phyloP scores from a whole-genome alignment of 1,140 invertebrate genomes.

The Reticulitermes speratus region DNA sequence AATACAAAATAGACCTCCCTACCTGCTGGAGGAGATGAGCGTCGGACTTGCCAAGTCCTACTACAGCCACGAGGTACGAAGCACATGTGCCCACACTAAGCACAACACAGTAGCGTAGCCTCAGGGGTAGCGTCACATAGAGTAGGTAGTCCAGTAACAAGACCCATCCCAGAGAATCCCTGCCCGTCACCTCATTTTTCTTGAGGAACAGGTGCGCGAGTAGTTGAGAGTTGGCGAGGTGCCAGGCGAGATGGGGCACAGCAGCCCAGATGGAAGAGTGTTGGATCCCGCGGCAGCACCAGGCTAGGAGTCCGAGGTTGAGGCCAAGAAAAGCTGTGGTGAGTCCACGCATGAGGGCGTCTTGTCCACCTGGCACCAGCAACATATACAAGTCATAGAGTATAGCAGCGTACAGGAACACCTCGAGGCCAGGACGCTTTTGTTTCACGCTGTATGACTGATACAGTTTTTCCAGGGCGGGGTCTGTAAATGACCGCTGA shows the following conservation, averaged over 20 bases:
- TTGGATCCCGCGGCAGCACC: slow-evolving; percentile 49
- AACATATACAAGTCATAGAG: slow-evolving; percentile 67
- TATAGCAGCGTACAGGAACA: slow-evolving; percentile 67
- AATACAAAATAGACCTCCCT: slow-evolving; percentile 34
- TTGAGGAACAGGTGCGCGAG: slow-evolving; percentile 57
- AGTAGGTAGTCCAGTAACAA: slow-evolving; percentile 80
- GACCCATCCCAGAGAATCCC: slow-evolving; percentile 72
- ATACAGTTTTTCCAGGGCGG: slow-evolving; percentile 70
- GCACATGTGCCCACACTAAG: slow-evolving; percentile 59
- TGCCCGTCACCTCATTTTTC: slow-evolving; percentile 52
- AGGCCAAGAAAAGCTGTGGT: slow-evolving; percentile 55
- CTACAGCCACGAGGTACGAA: slow-evolving; percentile 58
- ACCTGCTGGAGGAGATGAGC: slow-evolving; percentile 56
- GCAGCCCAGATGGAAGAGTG: slow-evolving; percentile 52
- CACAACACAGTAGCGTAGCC: slow-evolving; percentile 61
- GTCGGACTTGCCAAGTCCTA: slow-evolving; percentile 51
- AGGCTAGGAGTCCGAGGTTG: slow-evolving; percentile 54
- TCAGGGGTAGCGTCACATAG: slow-evolving; percentile 77
- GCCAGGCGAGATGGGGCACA: slow-evolving; percentile 62
- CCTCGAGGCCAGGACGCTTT: slow-evolving; percentile 71
- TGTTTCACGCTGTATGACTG: slow-evolving; percentile 73
- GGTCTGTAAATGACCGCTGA: slow-evolving; percentile 48
- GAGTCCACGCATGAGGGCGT: slow-evolving; percentile 45
- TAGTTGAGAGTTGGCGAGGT: slow-evolving; percentile 60
- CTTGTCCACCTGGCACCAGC: slow-evolving; percentile 44